Evolutionary conservation across 2,797 vertebrate species (phyloP).

Genomic region (Acanthurus lineatus): DNA sequence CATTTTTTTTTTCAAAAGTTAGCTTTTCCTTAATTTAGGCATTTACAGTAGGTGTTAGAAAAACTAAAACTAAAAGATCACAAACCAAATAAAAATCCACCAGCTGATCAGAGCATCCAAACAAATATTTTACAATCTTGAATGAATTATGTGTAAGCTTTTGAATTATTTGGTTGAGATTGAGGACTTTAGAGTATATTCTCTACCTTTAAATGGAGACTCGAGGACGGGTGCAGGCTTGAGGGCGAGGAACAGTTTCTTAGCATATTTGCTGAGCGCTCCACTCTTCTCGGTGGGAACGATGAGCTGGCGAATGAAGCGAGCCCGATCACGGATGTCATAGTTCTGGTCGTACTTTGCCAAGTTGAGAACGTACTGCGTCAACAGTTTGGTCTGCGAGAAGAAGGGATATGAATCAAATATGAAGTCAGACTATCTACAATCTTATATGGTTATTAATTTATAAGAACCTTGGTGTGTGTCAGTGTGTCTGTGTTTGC

Average conservation of each 20-base stretch:
- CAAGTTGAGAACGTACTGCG: constrained; percentile 97
- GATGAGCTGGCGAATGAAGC: constrained; percentile 98
- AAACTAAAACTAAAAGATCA: neutral
- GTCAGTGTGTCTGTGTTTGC: no score
- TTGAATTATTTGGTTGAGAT: neutral
- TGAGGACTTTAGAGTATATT: neutral
- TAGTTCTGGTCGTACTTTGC: constrained; percentile 99
- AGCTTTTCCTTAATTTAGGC: neutral
- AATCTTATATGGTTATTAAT: neutral
- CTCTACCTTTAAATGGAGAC: constrained; percentile 97
- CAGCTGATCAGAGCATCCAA: neutral
- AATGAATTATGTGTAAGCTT: neutral
- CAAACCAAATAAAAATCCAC: neutral
- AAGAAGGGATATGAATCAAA: neutral
- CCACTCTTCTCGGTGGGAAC: constrained; percentile 97
- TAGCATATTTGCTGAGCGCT: constrained; percentile 96
- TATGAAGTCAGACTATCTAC: neutral
- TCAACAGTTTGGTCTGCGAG: constrained; percentile 94
- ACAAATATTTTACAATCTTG: neutral
- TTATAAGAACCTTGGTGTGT: no score
- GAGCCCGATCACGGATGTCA: constrained; percentile 95
- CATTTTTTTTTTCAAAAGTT: no score
- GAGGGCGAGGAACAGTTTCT: constrained; percentile 97
- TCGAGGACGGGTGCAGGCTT: constrained; percentile 97
- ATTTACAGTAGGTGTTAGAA: neutral